These are phyloP conservation scores for Prorops nasuta DNA, from an alignment of 1,140 invertebrate species.

Conservation along the genomic window DNA sequence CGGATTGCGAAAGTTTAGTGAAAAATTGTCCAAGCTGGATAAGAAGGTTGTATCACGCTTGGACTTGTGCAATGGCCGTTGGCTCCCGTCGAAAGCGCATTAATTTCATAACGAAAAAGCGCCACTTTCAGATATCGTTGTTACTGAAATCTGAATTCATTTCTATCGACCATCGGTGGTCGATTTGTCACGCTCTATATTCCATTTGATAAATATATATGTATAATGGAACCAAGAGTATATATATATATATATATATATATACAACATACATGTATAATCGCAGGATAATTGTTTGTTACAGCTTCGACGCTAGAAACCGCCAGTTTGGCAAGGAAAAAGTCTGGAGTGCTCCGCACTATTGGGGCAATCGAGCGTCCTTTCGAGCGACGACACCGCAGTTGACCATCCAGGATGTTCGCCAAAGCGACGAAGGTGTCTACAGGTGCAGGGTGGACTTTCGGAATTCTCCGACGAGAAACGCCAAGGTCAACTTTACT, in stretches of 20 bases:
- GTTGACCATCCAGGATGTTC: conserved; percentile 71
- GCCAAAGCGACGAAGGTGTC: conserved; percentile 73
- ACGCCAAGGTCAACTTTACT: conserved; percentile 81
- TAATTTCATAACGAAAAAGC: too few species aligned
- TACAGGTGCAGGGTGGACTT: conserved; percentile 88
- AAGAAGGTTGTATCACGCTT: conserved; percentile 21
- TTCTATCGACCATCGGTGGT: too few species aligned
- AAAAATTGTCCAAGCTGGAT: conserved; percentile 33
- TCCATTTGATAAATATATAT: too few species aligned
- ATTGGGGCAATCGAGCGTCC: conserved; percentile 74
- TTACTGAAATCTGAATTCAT: too few species aligned
- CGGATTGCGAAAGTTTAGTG: conserved; percentile 37
- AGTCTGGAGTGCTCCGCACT: conserved; percentile 75
- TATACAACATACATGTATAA: too few species aligned
- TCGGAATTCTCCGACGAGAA: conserved; percentile 80
- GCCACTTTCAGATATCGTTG: too few species aligned
- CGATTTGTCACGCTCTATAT: too few species aligned
- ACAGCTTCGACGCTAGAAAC: conserved; percentile 80
- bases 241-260: too few species aligned
- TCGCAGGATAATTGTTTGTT: too few species aligned
- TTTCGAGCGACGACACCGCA: conserved; percentile 71
- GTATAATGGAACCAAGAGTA: too few species aligned
- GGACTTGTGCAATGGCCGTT: conserved; percentile 1
- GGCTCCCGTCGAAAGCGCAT: not conserved
- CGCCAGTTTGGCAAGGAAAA: conserved; percentile 70